Percentiles rank a stretch among this genome's conserved stretches.
Evolutionary conservation across 2,113 vertebrate species (phyloP).

Genomic region (Mus spicilegus): DNA sequence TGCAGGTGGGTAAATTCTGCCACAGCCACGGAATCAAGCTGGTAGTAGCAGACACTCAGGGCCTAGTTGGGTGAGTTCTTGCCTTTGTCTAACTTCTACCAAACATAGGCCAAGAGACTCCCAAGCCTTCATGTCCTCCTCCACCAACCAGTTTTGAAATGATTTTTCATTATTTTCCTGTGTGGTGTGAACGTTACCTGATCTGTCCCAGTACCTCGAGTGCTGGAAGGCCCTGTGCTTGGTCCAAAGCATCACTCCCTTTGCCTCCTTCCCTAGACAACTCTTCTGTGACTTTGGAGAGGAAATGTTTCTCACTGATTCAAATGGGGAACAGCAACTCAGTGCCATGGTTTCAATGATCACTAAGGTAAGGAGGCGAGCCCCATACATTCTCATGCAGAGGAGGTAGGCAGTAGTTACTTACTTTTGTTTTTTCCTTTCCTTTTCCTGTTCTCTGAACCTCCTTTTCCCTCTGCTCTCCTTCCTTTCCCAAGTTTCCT

Average conservation of each 20-base stretch:
- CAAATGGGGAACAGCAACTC: slow-evolving; percentile 93
- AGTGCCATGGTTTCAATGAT: slow-evolving; percentile 97
- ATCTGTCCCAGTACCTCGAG: background rate
- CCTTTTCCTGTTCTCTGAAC: background rate
- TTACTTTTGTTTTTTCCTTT: no score
- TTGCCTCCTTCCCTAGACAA: slow-evolving; percentile 86
- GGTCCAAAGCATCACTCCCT: background rate
- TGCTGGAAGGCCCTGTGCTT: background rate
- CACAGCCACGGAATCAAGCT: slow-evolving; percentile 81
- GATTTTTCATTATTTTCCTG: no score
- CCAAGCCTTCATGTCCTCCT: no score
- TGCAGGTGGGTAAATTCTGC: slow-evolving; percentile 90
- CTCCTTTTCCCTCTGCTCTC: no score
- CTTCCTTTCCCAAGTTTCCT: no score
- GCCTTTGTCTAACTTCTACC: slow-evolving; percentile 90
- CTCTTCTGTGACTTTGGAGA: slow-evolving; percentile 96
- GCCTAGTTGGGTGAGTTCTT: background rate
- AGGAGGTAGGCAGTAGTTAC: background rate
- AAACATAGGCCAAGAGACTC: slow-evolving; percentile 71
- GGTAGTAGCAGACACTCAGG: background rate
- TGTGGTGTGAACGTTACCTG: background rate
- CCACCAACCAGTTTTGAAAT: no score
- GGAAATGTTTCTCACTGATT: slow-evolving; percentile 92
- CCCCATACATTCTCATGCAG: no score
- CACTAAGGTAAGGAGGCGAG: slow-evolving; percentile 84